Conservation (phyloP, 1,140 invertebrate species). For the Rhynchophorus ferrugineus region DNA sequence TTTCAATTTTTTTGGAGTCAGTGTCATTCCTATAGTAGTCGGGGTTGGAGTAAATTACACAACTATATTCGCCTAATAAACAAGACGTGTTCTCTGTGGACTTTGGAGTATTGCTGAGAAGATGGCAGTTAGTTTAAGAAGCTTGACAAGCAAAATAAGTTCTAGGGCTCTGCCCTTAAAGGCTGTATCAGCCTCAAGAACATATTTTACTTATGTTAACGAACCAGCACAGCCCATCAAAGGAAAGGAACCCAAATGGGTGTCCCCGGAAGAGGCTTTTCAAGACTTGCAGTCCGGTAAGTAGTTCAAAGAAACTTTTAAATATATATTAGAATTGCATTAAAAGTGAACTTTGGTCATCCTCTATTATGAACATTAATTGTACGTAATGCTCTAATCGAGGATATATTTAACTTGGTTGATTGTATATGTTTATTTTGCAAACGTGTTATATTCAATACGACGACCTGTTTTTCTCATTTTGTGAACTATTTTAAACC, state of each 20-base stretch:
- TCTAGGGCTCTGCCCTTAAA: constrained; percentile 5
- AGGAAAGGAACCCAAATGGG: constrained; percentile 42
- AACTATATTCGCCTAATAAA: background rate
- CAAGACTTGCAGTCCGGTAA: constrained; percentile 42
- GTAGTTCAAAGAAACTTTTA: background rate
- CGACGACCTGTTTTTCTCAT: too few relatives aligned
- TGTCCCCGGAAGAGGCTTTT: constrained; percentile 41
- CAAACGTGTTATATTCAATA: too few relatives aligned
- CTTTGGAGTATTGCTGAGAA: background rate
- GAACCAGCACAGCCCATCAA: constrained; percentile 42
- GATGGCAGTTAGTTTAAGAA: constrained; percentile 12
- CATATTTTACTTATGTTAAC: constrained; percentile 45
- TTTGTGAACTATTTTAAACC: too few relatives aligned
- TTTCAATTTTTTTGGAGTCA: background rate
- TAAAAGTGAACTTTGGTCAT: background rate
- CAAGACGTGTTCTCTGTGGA: background rate
- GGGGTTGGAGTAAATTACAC: background rate
- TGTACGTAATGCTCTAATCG: too few relatives aligned
- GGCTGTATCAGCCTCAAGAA: constrained; percentile 32
- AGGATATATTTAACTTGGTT: too few relatives aligned
- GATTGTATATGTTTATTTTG: too few relatives aligned
- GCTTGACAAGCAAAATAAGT: constrained; percentile 11
- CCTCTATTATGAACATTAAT: too few relatives aligned
- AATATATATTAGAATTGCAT: constrained; percentile 1
- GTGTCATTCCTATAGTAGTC: background rate